Base-by-base conservation (phyloP, 2,113 vertebrate species). In the Sapayoa aenigma region DNA sequence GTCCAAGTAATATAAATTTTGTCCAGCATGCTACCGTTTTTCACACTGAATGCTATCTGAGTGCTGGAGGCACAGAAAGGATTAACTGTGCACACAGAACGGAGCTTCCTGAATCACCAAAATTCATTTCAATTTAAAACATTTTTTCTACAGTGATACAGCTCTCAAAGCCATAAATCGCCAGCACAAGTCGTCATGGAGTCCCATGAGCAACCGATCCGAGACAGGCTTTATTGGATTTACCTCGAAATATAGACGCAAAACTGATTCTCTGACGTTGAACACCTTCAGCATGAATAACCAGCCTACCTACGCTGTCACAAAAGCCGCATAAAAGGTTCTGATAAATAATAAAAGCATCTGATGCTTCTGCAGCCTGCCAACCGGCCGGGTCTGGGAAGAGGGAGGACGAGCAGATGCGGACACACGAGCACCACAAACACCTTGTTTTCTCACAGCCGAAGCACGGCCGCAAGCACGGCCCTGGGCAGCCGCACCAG, bases 131-230 rank as follows among this genome's bases (percentile, higher is more conserved):
- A 7, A 10, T 44, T 49, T 87, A 14, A 74, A 63, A 28, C 7
- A 65, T 7, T 39, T 10, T 24, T 83, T 80, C 65, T 59, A 33
- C 9, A 46, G 46, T 7, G 8, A 63, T 5, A 42, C 7, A 53
- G 12, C 1, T 6, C 33, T 33, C 44, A 59, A 73, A 42, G 5
- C 27, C 23, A 10, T n/a, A 55, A 56, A 33, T 9, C 19, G 13
- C 14, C 67, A 69, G 25, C 6, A 66, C 0, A 65, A 52, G 56
- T 13, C 18, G 8, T 14, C 15, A 31, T 2, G 5, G 25, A 67
- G 14, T 0, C 15, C 11, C 22, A 9, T 2, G 3, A 60, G 11
- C 1, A 2, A 35, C 42, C 6, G 31, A 68, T 33, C 8, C 2
- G 20, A 52, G 7, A 6, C 0, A 55, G 10, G 12, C 3, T 55